Evolutionary conservation across 2,113 vertebrate genomes (phyloP), one percentile per base, ranked within the genome.

Genomic region (Camelus dromedarius): DNA sequence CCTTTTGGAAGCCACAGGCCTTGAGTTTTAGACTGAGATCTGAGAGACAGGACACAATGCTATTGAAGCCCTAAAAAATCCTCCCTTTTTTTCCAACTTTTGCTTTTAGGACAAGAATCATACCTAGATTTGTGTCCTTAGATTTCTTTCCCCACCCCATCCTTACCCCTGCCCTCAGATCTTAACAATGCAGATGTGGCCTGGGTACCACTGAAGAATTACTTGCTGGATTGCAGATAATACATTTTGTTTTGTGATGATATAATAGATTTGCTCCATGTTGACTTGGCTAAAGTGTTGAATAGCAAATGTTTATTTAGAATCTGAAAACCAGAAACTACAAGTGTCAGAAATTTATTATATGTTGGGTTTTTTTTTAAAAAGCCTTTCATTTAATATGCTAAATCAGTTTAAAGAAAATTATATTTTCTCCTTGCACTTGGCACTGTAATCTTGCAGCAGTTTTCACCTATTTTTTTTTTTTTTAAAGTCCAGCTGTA

Each of bases 321-420:
- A 82, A 58, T 86, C 56, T 89, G 73, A 93, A 97, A 82, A 83
- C 83, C 0, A 26, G 84, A 66, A 79, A 86, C 42, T 56, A 1
- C 15, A 69, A 69, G 67, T 96, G 66, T 69, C 82, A 95, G 81
- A 79, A 67, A 89, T 91, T 66, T 70, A 72, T 11, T 62, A 16
- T 32, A 30, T 35, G 19, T 73, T 15, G 84, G 20, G 38, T 42
- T 42, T 42, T 76, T 85, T 95, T 52, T 18, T 10, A 94, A 94
- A 95, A 66, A 90, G 9, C 12, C 66, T 94, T 95, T 95, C 42
- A 73, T 83, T 93, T 92, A 73, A 70, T 66, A 67, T 73, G 62
- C 81, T 92, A 54, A 80, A 46, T 83, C 28, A 64, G 26, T 80
- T 92, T 87, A 77, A 95, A 94, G 73, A 85, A 93, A 89, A 67